These are phyloP conservation scores for Sphaerophoria taeniata DNA, from an alignment of 2,888 invertebrate genomes.

Conservation along the genomic window DNA sequence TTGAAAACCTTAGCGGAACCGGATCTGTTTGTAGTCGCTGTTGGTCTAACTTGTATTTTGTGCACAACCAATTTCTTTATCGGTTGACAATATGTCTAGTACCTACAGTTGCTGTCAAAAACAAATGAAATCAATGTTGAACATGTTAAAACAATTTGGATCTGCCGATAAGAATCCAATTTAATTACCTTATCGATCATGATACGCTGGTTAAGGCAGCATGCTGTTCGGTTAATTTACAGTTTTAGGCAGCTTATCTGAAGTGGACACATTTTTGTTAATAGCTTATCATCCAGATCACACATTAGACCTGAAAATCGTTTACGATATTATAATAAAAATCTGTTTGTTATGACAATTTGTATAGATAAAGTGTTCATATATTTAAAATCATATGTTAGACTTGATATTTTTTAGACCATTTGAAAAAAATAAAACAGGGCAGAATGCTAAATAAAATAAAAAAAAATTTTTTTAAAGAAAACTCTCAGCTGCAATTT, in stretches of 20 bases:
- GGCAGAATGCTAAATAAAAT: too few relatives aligned
- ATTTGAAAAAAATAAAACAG: too few relatives aligned
- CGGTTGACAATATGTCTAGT: slow-evolving; percentile 48
- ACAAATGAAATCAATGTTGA: slow-evolving; percentile 74
- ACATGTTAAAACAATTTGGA: slow-evolving; percentile 71
- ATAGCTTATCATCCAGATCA: slow-evolving; percentile 28
- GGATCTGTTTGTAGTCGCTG: slow-evolving; percentile 39
- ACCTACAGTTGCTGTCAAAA: slow-evolving; percentile 57
- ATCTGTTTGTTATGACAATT: too few relatives aligned
- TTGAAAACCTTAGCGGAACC: slow-evolving; percentile 55
- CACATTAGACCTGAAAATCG: slow-evolving; percentile 44
- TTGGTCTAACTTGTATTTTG: slow-evolving; percentile 13
- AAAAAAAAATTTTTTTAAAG: too few relatives aligned
- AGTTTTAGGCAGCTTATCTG: slow-evolving; percentile 47
- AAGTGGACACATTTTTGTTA: slow-evolving; percentile 32
- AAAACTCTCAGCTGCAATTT: too few relatives aligned
- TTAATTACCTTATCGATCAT: slow-evolving; percentile 69
- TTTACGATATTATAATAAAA: too few relatives aligned
- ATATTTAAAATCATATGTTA: too few relatives aligned
- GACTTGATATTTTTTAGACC: too few relatives aligned
- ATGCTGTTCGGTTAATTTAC: slow-evolving; percentile 47
- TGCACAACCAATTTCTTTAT: slow-evolving; percentile 34
- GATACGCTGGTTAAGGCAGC: slow-evolving; percentile 41
- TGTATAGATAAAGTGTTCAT: too few relatives aligned
- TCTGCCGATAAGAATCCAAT: slow-evolving; percentile 65